Conservation (phyloP, 2,888 invertebrate species). For the Cyclophora punctaria region DNA sequence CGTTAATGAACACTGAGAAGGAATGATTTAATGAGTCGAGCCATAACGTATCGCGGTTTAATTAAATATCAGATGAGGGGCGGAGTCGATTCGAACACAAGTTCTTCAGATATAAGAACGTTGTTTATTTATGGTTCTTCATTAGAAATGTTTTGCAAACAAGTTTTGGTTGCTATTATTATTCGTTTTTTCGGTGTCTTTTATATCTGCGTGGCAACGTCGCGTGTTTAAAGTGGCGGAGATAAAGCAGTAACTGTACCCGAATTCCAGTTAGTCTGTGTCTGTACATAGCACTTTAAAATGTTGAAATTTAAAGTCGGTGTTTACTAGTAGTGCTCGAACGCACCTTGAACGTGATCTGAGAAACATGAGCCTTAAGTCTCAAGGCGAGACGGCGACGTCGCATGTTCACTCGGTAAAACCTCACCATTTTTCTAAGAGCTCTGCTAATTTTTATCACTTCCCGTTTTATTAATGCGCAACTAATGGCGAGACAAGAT, state of each 20-base stretch:
- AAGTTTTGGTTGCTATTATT: constrained; percentile 36
- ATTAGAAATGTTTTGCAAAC: constrained; percentile 34
- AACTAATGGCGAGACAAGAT: constrained; percentile 29
- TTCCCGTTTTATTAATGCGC: constrained; percentile 25
- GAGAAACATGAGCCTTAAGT: constrained; percentile 64
- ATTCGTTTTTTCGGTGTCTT: constrained; percentile 18
- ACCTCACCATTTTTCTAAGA: constrained; percentile 44
- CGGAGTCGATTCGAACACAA: constrained; percentile 45
- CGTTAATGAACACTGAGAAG: constrained; percentile 21
- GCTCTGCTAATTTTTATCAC: constrained; percentile 37
- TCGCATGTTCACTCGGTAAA: constrained; percentile 43
- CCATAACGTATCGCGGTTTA: constrained; percentile 56
- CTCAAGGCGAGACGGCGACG: constrained; percentile 62
- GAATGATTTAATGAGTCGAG: constrained; percentile 42
- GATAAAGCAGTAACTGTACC: constrained; percentile 29
- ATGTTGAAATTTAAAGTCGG: constrained; percentile 40
- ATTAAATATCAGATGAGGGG: constrained; percentile 59
- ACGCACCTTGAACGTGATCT: constrained; percentile 71
- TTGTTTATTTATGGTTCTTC: constrained; percentile 37
- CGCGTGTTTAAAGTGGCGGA: constrained; percentile 19
- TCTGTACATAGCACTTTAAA: constrained; percentile 25
- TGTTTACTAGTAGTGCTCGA: constrained; percentile 42
- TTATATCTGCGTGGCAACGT: constrained; percentile 18
- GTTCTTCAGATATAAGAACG: constrained; percentile 41
- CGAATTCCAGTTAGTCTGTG: constrained; percentile 24